These are phyloP conservation scores for Cuniculus paca DNA, from an alignment of 2,797 vertebrate genomes.

Conservation along the genomic window DNA sequence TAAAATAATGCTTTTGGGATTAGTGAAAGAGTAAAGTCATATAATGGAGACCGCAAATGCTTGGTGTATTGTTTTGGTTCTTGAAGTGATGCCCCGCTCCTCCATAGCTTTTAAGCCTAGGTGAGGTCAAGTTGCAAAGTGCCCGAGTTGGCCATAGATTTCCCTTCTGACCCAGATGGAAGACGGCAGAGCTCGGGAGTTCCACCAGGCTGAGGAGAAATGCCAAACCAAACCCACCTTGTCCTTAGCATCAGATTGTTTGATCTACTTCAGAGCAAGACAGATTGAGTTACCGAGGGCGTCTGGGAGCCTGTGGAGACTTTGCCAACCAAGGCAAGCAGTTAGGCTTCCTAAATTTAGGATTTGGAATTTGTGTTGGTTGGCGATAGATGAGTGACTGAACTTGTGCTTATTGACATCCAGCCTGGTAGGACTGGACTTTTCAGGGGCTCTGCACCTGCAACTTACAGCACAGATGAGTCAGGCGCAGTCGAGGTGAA, in stretches of 20 bases:
- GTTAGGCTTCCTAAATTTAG: background rate
- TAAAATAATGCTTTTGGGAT: background rate
- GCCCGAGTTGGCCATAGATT: background rate
- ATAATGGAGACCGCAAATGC: background rate
- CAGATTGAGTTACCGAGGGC: background rate
- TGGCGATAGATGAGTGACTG: background rate
- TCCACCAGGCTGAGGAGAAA: background rate
- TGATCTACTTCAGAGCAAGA: background rate
- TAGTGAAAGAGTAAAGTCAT: background rate
- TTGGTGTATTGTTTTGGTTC: background rate
- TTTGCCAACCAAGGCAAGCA: background rate
- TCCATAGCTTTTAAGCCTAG: background rate
- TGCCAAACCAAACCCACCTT: background rate
- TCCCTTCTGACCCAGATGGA: background rate
- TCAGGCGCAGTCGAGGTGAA: background rate
- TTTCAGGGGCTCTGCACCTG: background rate
- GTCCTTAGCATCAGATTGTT: background rate
- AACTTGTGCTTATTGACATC: background rate
- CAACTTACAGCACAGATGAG: background rate
- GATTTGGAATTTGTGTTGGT: background rate
- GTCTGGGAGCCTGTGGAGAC: rapidly evolving
- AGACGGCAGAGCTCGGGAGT: background rate
- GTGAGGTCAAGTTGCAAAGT: background rate
- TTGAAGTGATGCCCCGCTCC: background rate
- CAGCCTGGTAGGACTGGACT: background rate